These are phyloP conservation scores for Drosophila anceps DNA, from an alignment of 2,888 invertebrate species.

Conservation along the genomic window DNA sequence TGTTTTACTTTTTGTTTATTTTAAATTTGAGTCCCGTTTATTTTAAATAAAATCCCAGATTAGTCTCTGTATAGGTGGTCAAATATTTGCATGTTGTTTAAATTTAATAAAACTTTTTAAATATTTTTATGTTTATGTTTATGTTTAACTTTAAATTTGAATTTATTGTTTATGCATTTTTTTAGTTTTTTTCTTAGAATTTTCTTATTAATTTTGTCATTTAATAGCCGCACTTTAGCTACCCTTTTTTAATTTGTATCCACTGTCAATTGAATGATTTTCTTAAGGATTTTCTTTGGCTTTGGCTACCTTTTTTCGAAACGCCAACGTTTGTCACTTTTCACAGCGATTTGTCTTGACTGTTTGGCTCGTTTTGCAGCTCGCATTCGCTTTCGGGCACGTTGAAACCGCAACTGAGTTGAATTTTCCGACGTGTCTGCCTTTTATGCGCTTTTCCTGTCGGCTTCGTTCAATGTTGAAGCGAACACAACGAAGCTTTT, in stretches of 20 bases:
- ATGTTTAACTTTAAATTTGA: background rate
- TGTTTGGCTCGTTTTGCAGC: slow-evolving; percentile 21
- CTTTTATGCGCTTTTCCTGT: slow-evolving; percentile 69
- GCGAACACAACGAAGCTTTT: slow-evolving; percentile 44
- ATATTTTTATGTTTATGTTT: no score
- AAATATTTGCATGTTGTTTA: background rate
- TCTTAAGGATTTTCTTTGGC: background rate
- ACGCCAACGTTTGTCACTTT: slow-evolving; percentile 31
- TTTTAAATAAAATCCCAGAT: no score
- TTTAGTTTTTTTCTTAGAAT: background rate
- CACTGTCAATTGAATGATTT: slow-evolving; percentile 29
- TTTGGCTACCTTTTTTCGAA: slow-evolving; percentile 28
- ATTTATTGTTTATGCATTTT: background rate
- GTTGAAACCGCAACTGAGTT: slow-evolving; percentile 76
- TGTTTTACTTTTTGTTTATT: no score
- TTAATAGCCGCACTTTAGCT: background rate
- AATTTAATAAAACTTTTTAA: background rate
- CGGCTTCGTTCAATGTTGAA: slow-evolving; percentile 71
- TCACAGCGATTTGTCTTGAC: slow-evolving; percentile 24
- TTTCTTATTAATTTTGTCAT: slow-evolving; percentile 18
- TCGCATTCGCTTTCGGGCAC: slow-evolving; percentile 51
- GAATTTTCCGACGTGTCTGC: slow-evolving; percentile 55
- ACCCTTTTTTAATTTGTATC: slow-evolving; percentile 9
- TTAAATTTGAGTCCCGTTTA: no score
- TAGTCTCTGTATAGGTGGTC: no score